A percentile compares a stretch with the other conserved stretches of the same genome.
Evolutionary conservation across 2,888 invertebrate species (phyloP).

Genomic region (Anoplius nigerrimus): DNA sequence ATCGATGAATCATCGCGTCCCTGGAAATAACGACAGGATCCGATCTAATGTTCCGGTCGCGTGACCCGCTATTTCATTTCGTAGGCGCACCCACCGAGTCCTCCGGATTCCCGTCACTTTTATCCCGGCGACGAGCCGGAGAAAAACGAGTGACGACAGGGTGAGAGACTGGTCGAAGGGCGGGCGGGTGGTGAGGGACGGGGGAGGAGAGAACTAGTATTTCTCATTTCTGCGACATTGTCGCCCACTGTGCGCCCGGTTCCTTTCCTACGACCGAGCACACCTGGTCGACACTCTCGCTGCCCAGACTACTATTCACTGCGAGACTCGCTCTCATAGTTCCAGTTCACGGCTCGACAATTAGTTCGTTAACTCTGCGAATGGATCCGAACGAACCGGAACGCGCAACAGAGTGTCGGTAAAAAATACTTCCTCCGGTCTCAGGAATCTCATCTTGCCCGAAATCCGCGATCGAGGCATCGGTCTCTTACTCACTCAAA

Average conservation of each 20-base stretch:
- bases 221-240: constrained; percentile 49
- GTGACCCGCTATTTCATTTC: constrained; percentile 59
- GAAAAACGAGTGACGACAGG: no score
- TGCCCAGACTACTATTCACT: no score
- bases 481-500: no score
- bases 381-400: no score
- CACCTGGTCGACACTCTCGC: background rate
- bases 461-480: no score
- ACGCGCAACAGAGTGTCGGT: no score
- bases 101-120: constrained; percentile 50
- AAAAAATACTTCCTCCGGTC: no score
- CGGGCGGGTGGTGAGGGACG: constrained; percentile 13
- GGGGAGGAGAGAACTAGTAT: constrained; percentile 27
- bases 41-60: constrained; percentile 53
- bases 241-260: constrained; percentile 19
- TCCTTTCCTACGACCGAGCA: constrained; percentile 14
- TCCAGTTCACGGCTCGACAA: no score
- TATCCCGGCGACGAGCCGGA: constrained; percentile 36
- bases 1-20: background rate
- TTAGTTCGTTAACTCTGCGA: no score
- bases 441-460: no score
- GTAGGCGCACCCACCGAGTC: constrained; percentile 17
- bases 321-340: no score
- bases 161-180: no score
- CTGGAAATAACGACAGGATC: constrained; percentile 20